Percentiles rank a stretch among this genome's conserved stretches.
Conservation (phyloP, 2,888 invertebrate genomes). For the Terebella lapidaria region DNA sequence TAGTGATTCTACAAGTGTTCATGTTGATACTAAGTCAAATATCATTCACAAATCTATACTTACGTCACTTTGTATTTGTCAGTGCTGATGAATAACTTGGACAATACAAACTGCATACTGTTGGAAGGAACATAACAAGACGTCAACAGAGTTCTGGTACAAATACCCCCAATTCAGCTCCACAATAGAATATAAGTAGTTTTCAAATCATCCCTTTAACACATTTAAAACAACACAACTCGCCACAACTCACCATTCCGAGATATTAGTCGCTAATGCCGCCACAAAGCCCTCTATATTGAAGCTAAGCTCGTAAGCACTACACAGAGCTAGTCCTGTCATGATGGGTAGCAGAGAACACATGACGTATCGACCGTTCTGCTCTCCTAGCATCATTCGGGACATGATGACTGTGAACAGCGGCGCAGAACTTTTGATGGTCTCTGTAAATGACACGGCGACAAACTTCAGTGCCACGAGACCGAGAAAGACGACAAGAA, state of each 20-base stretch:
- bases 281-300: conserved; percentile 68
- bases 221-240: too few relatives aligned
- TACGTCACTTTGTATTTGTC: conserved; percentile 71
- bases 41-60: too few relatives aligned
- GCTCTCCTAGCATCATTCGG: conserved; percentile 54
- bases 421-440: conserved; percentile 75
- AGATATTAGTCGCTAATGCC: conserved; percentile 72
- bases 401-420: conserved; percentile 73
- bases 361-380: conserved; percentile 37
- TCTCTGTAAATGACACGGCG: conserved; percentile 76
- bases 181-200: too few relatives aligned
- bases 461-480: conserved; percentile 72
- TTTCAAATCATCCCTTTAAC: too few relatives aligned
- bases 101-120: conserved; percentile 75
- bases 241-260: conserved; percentile 64
- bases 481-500: conserved; percentile 70
- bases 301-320: conserved; percentile 73
- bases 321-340: conserved; percentile 71
- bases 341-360: conserved; percentile 71
- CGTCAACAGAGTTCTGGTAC: too few relatives aligned
- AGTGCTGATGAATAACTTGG: conserved; percentile 71
- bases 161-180: too few relatives aligned
- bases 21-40: too few relatives aligned
- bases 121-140: conserved; percentile 39
- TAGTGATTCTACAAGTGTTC: too few relatives aligned